phyloP scores from a whole-genome alignment of 2,113 vertebrate genomes.

The Chionis minor region DNA sequence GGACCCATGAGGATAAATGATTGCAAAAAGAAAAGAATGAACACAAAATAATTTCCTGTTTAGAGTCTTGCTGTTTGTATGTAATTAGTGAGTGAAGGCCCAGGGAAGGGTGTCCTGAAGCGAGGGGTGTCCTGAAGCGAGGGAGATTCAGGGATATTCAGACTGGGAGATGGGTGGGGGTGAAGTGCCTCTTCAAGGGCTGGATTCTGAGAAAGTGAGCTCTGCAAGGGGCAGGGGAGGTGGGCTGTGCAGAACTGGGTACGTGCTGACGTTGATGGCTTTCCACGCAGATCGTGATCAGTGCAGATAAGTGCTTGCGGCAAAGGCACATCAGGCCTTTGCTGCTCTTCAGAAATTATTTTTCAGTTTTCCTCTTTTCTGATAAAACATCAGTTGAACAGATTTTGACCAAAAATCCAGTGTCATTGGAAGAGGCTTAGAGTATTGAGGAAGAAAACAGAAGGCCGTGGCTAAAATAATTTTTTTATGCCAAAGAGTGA shows the following conservation, averaged over 20 bases:
- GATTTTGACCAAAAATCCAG: not conserved
- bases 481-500: not conserved
- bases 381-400: not conserved
- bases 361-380: not conserved
- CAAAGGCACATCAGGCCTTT: not conserved
- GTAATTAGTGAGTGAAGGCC: not conserved
- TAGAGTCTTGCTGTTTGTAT: not conserved
- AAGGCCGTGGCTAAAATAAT: not conserved
- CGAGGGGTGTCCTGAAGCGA: not conserved
- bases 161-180: not conserved
- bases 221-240: not conserved
- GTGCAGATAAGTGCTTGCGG: fast-evolving
- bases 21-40: conserved; percentile 6
- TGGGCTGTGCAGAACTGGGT: not conserved
- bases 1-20: conserved; percentile 9
- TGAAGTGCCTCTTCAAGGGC: not conserved
- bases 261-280: not conserved
- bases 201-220: not conserved
- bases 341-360: not conserved
- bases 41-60: conserved; percentile 27
- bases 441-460: not conserved
- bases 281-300: not conserved
- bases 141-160: not conserved
- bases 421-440: not conserved
- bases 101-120: not conserved